Base-by-base conservation (phyloP, 1,140 invertebrate genomes). In the Drosophila rhopaloa region DNA sequence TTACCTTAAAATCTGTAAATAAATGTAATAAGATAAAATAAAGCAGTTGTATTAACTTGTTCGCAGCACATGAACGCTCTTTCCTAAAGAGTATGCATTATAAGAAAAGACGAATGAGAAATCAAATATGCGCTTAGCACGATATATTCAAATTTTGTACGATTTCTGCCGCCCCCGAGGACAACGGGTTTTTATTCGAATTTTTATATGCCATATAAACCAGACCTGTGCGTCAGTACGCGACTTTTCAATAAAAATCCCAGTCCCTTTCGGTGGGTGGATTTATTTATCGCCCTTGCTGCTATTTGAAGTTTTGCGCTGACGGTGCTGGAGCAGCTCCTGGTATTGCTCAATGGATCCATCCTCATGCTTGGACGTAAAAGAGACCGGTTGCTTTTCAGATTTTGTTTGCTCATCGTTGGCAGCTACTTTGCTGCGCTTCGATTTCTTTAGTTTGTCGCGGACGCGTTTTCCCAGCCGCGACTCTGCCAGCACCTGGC, bases 391-490 rank as follows among this genome's bases (percentile, higher is more conserved):
- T 7, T 32, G 29, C n/a, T 71, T 59, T 11, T 70, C 40, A 41
- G 58, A 53, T 38, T 76, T 60, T n/a, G 65, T 53, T 35, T 71
- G 59, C 32, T 63, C 37, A 27, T 71, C 72, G 40, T 68, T 38
- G 10, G 40, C 58, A 29, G 55, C 19, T 14, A 40, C 43, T 48
- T 75, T 84, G 29, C 57, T 55, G 14, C 89, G 93, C 74, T 94
- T 94, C 16, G 94, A 88, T 76, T 94, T 93, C 71, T 93, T 94
- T 74, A 94, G 94, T 82, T 94, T 95, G 76, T 94, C 94, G 58
- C 94, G 91, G 16, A 95, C 79, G 56, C 94, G 93, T 72, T 94
- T 94, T 13, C 94, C 90, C 41, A 95, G 92, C 32, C 93, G 93
- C 9, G 94, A 93, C 11, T 93, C 94, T 4, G 92, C 93, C 41